Percentiles rank a stretch among this genome's conserved stretches.
Evolutionary conservation across 2,113 vertebrate species (phyloP).

Genomic region (Erinaceus europaeus): DNA sequence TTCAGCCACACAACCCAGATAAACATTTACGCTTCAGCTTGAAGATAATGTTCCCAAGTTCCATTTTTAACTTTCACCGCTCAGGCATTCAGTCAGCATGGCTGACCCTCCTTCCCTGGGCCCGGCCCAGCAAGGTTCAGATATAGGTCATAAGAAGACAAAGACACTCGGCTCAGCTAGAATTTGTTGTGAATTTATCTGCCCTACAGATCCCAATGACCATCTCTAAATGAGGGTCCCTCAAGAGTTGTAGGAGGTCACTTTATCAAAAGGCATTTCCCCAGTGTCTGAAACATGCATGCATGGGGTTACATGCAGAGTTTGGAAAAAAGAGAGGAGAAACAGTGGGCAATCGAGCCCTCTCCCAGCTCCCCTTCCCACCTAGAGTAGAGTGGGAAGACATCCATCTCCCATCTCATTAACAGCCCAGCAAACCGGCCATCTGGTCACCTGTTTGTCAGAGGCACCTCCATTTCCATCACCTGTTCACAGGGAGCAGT

Average conservation of each 20-base stretch:
- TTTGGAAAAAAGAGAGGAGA: not conserved
- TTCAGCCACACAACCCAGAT: not conserved
- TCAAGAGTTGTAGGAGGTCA: not conserved
- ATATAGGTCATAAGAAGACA: not conserved
- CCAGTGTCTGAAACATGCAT: fast-evolving
- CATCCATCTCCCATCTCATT: not conserved
- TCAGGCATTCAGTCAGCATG: not conserved
- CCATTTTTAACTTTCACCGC: not conserved
- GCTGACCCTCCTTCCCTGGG: not conserved
- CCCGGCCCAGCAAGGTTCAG: not conserved
- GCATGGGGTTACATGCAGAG: fast-evolving
- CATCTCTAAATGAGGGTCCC: not conserved
- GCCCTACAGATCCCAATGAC: fast-evolving
- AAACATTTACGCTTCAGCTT: not conserved
- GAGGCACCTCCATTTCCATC: too few relatives aligned
- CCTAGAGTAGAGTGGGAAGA: not conserved
- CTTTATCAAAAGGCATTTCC: not conserved
- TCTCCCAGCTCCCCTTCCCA: too few relatives aligned
- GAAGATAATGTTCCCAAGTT: not conserved
- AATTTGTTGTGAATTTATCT: not conserved
- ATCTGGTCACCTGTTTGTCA: not conserved
- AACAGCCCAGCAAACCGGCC: not conserved
- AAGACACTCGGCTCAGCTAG: not conserved
- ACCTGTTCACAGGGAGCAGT: not conserved
- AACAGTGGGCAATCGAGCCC: fast-evolving